These are phyloP conservation scores for Bombus haemorrhoidalis DNA, from an alignment of 1,140 invertebrate genomes.

Conservation along the genomic window DNA sequence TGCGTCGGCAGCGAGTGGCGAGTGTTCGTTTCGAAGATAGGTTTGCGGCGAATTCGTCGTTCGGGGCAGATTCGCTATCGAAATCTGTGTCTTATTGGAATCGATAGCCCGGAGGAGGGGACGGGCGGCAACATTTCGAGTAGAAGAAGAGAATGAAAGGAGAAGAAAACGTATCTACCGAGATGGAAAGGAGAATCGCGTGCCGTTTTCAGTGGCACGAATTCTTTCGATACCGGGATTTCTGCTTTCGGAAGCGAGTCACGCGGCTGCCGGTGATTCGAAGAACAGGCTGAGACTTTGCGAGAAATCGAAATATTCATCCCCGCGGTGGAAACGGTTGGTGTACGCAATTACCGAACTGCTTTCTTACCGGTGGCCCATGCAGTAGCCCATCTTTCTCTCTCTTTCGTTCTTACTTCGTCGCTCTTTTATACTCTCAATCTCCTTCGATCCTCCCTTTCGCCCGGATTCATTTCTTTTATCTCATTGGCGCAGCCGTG, in stretches of 20 bases:
- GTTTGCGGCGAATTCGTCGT: conserved; percentile 33
- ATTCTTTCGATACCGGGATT: conserved; percentile 39
- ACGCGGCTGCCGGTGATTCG: conserved; percentile 60
- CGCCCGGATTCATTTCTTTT: conserved; percentile 42
- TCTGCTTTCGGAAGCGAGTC: conserved; percentile 47
- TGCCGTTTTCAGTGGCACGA: conserved; percentile 44
- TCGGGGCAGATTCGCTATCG: conserved; percentile 33
- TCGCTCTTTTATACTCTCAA: conserved; percentile 19
- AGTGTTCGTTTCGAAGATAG: background rate
- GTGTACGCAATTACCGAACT: conserved; percentile 66
- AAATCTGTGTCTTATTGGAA: background rate
- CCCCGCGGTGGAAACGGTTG: conserved; percentile 71
- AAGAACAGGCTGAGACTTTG: conserved; percentile 53
- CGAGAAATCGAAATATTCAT: conserved; percentile 72
- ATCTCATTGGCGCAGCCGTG: conserved; percentile 43
- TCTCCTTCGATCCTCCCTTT: conserved; percentile 28
- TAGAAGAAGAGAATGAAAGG: background rate
- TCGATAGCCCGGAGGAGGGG: conserved; percentile 5
- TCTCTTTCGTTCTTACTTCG: conserved; percentile 24
- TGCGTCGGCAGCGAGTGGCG: conserved; percentile 8
- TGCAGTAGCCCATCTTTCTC: conserved; percentile 54
- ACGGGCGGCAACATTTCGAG: background rate
- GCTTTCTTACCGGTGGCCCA: conserved; percentile 62
- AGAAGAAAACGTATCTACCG: background rate
- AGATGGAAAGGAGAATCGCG: background rate